Evolutionary conservation across 53 echinoderm and acorn worm species (phyloP), one percentile per base, ranked within the genome.

Genomic region (Paelopatides confundens): DNA sequence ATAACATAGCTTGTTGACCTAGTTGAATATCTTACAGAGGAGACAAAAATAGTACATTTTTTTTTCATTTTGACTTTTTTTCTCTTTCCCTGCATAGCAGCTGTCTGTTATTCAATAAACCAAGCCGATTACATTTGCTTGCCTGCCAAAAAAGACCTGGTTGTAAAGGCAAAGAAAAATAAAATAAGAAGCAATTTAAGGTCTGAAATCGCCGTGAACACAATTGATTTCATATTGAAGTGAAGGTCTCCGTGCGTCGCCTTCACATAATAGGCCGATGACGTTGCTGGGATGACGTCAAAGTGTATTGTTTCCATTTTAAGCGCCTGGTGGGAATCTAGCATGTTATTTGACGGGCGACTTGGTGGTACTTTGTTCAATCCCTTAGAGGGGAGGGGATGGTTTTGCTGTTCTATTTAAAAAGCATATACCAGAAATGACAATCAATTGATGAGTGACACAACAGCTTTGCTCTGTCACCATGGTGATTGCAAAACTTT

Each of bases 141-240:
- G 18, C 54, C 43, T 43, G 6, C 17, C 54, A 4, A 54, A n/a
- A 18, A 54, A 54, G 54, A 54, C 54, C 54, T 54, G 54, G 54
- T 54, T 54, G 17, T 54, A 54, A 54, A 54, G 54, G 54, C 54
- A 18, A n/a, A n/a, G 4, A 21, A n/a, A 4, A 54, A n/a, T n/a
- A 54, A 54, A 0, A n/a, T 54, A 54, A 54, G 23, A n/a, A 54
- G 71, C 38, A 24, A 71, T 71, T 71, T 24, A 17, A 21, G 40
- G 39, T 43, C 38, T 26, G 43, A 39, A 38, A 71, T 71, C 71
- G 36, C 28, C 12, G 38, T 3, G 43, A 71, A 71, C 46, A 24
- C 71, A 71, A 43, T 71, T 71, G 66, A 43, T 40, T 71, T 71
- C 71, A 40, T 39, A 14, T 71, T 54, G 15, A 18, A 15, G 54